Base-by-base conservation (phyloP, 2,888 invertebrate species). In the Drosophila prolongata region DNA sequence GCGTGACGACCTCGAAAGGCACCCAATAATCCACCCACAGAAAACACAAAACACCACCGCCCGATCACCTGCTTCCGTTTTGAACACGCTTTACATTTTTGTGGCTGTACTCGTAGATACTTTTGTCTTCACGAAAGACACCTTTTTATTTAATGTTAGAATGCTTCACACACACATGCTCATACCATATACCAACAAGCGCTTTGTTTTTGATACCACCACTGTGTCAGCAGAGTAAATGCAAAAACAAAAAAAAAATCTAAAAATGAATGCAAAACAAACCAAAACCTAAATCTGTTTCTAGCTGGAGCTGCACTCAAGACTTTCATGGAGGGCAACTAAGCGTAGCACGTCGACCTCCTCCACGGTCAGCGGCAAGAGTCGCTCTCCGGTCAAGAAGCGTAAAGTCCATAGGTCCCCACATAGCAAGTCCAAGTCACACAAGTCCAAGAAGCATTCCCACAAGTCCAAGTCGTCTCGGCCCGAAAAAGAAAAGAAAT, bases 291-390 rank as follows among this genome's bases (percentile, higher is more conserved):
- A 81, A 83, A 84, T 84, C 79, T 89, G 81, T 85, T 86, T 86
- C 85, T 86, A 86, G 85, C 85, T 86, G 85, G 85, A 86, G 66
- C 80, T 69, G 75, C 78, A 76, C 72, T 76, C 87, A 86, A 86
- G 69, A 67, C 83, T 37, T 80, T 47, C 69, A 87, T 84, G 87
- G 85, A 88, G 76, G 79, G 87, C 67, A 87, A 87, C 71, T 89
- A 85, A 85, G 79, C 85, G 89, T 82, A 79, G 74, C 50, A 19
- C 46, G 35, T 75, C 75, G 60, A 6, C 13, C 57, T 46, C 74
- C 65, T 78, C 87, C 62, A 61, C 64, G 77, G 66, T 52, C 58
- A 86, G 83, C 69, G 86, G 67, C 70, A 24, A 56, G 19, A 54
- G 66, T 78, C 71, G 73, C 57, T 67, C 82, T 77, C 65, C 80